These are phyloP conservation scores for Cetonia aurata DNA, from an alignment of 2,888 invertebrate species.

Conservation along the genomic window DNA sequence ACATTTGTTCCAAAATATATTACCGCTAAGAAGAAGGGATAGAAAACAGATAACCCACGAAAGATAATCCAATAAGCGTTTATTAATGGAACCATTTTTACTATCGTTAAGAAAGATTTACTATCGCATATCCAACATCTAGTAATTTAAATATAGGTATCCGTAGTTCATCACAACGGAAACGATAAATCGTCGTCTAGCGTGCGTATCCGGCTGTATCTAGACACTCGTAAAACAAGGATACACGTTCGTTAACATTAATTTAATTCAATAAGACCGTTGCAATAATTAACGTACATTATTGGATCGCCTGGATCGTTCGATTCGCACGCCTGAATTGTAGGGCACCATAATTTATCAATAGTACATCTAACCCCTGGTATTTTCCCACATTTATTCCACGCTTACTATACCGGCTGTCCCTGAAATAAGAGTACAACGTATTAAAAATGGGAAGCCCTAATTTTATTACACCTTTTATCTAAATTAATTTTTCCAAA, in stretches of 20 bases:
- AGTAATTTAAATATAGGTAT: not conserved
- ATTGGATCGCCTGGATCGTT: not conserved
- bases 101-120: not conserved
- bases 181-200: not conserved
- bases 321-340: not conserved
- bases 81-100: not conserved
- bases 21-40: no score
- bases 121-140: not conserved
- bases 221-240: not conserved
- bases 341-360: not conserved
- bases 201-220: not conserved
- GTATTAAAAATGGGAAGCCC: no score
- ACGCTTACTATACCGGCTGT: no score
- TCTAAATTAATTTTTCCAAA: no score
- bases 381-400: no score
- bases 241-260: conserved; percentile 13
- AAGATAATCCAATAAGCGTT: no score
- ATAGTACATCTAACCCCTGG: not conserved
- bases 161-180: not conserved
- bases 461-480: no score
- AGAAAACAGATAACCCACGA: no score
- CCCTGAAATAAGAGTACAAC: no score
- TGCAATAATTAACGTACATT: conserved; percentile 20
- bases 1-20: no score
- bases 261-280: conserved; percentile 23